phyloP scores from a whole-genome alignment of 2,888 invertebrate genomes.

The Eupithecia pulchellata region DNA sequence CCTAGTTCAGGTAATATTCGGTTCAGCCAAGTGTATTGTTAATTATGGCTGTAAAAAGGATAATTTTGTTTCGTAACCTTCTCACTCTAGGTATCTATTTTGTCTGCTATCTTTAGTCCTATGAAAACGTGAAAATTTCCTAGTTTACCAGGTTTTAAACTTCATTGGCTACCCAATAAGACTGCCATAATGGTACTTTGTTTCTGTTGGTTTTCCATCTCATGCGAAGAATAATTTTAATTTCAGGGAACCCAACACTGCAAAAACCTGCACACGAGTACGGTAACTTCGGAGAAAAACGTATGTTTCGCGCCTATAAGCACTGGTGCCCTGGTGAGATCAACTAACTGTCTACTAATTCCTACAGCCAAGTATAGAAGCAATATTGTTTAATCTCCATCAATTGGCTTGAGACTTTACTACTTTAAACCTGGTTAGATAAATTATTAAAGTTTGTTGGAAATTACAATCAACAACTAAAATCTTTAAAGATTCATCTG shows the following conservation, averaged over 20 bases:
- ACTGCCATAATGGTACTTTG: not conserved
- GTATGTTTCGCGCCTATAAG: conserved; percentile 73
- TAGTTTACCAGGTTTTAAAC: conserved; percentile 20
- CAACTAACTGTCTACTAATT: conserved; percentile 79
- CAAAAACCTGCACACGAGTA: conserved; percentile 76
- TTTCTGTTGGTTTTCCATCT: not conserved
- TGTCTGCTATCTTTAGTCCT: conserved; percentile 29
- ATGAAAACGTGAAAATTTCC: conserved; percentile 37
- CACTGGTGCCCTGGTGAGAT: conserved; percentile 75
- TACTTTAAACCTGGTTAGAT: not conserved
- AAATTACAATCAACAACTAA: not conserved
- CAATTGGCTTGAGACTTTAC: not conserved
- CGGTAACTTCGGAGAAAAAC: conserved; percentile 74
- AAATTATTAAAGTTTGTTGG: too few species aligned
- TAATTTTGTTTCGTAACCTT: conserved; percentile 74
- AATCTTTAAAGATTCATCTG: not conserved
- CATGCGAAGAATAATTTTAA: too few species aligned
- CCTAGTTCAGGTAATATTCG: conserved; percentile 69
- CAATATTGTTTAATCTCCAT: conserved; percentile 15
- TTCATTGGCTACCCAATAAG: conserved; percentile 12
- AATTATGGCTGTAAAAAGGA: conserved; percentile 18
- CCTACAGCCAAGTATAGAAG: conserved; percentile 52
- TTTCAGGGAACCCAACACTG: conserved; percentile 74
- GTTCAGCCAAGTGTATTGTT: conserved; percentile 23
- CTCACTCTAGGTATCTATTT: conserved; percentile 21